Evolutionary conservation across 2,113 vertebrate genomes (phyloP), one percentile per base, ranked within the genome.

Genomic region (Sigmodon hispidus): DNA sequence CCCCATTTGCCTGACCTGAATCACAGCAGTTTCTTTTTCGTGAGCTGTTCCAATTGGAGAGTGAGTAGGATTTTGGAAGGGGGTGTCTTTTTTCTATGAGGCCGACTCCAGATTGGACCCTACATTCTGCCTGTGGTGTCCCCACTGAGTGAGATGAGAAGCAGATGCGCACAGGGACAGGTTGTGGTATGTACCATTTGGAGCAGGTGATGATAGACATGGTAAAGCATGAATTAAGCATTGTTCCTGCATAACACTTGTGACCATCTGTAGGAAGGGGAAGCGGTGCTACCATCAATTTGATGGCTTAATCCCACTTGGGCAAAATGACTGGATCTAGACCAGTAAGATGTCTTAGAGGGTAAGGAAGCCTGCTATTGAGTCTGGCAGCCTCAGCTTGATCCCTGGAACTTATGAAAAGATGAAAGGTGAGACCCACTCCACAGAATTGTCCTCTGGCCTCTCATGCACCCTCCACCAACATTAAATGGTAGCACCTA

Each of bases 31-130:
- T 96, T 89, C 90, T 87, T 84, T 95, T 84, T 31, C 61, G 29
- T 55, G 63, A 89, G 57, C 90, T 21, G 5, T 89, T 93, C 92
- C 90, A 89, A 92, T 87, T 94, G 96, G 94, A 94, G 7, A 75
- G 95, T 67, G 75, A 94, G 73, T 61, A 70, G 89, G 40, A 85
- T 73, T 77, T 24, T 1, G 48, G 92, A 24, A 21, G 31, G 83
- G 65, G 34, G 11, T n/a, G 34, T 91, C 63, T 24, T 77, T 87
- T 69, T 93, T 90, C 43, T 77, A 40, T 48, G 94, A 87, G 65
- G 61, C n/a, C 45, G 86, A 55, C 69, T 96, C 79, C 89, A 95
- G 79, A 79, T 8, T 63, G 79, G 90, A 52, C 67, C 85, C 79
- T 89, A 24, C 3, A 0, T 91, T 87, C 63, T 91, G 87, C 24